Conservation (phyloP, 2,113 vertebrate species). For the Atherinomorus stipes region DNA sequence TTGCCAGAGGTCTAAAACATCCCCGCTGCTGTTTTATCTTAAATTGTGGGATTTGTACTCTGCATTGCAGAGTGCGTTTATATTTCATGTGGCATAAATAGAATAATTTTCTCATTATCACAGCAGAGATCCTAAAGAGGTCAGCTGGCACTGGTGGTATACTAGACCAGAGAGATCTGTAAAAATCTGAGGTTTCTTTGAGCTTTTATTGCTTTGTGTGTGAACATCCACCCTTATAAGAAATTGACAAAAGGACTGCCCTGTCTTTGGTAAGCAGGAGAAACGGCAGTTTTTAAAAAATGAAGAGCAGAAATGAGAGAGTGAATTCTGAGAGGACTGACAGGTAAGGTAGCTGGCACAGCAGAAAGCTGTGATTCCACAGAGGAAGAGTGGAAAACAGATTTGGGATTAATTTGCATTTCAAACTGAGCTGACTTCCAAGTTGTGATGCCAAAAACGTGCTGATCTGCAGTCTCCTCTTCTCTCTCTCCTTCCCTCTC, state of each 20-base stretch:
- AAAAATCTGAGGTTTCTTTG: neutral
- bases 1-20: neutral
- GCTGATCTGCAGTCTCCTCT: conserved; percentile 38
- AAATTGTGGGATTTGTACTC: too few species aligned
- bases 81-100: neutral
- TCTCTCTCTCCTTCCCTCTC: conserved; percentile 11
- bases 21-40: neutral
- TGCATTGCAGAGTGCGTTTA: neutral
- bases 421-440: conserved; percentile 59
- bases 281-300: neutral
- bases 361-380: conserved; percentile 51
- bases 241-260: neutral
- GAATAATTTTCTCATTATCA: neutral
- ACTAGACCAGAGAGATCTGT: neutral
- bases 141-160: neutral
- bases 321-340: conserved; percentile 46
- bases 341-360: conserved; percentile 47
- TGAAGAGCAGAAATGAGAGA: conserved; percentile 22
- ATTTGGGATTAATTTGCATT: conserved; percentile 73
- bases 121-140: neutral
- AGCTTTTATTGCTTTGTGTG: conserved; percentile 4
- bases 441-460: conserved; percentile 33
- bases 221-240: conserved; percentile 1
- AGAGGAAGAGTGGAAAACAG: conserved; percentile 53
- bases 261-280: neutral